Evolutionary conservation across 2,888 invertebrate species (phyloP).

Genomic region (Axea sp.): DNA sequence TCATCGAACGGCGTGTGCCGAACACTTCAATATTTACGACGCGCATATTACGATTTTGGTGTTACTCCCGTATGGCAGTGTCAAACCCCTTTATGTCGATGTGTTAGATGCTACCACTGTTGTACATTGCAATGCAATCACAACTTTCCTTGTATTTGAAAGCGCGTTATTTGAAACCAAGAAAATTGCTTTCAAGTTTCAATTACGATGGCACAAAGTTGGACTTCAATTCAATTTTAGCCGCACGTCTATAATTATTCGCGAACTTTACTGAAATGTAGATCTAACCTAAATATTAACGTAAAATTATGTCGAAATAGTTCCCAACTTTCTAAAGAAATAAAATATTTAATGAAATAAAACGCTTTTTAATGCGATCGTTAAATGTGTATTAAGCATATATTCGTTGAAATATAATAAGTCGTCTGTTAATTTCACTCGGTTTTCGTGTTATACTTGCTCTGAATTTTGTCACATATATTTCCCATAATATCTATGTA

Average conservation of each 20-base stretch:
- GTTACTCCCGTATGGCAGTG: conserved; percentile 42
- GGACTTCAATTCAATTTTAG: conserved; percentile 56
- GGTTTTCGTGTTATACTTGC: too few relatives aligned
- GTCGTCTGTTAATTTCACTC: neutral
- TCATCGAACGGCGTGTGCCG: conserved; percentile 61
- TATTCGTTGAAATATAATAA: neutral
- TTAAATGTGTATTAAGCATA: neutral
- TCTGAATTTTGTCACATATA: too few relatives aligned
- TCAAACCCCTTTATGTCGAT: conserved; percentile 49
- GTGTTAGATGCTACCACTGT: conserved; percentile 46
- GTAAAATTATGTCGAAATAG: conserved; percentile 44
- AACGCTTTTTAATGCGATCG: neutral
- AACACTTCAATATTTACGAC: conserved; percentile 63
- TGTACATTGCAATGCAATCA: conserved; percentile 57
- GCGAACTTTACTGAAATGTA: conserved; percentile 49
- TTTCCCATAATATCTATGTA: too few relatives aligned
- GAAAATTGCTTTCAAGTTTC: conserved; percentile 62
- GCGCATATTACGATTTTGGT: conserved; percentile 59
- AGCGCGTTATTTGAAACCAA: conserved; percentile 58
- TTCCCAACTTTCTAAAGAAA: conserved; percentile 12
- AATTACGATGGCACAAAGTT: conserved; percentile 58
- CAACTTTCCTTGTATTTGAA: conserved; percentile 57
- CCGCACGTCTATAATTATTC: conserved; percentile 58
- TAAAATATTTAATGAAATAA: conserved; percentile 18
- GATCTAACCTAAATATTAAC: conserved; percentile 54